Evolutionary conservation across 2,113 vertebrate species (phyloP).

Genomic region (Vicugna pacos): DNA sequence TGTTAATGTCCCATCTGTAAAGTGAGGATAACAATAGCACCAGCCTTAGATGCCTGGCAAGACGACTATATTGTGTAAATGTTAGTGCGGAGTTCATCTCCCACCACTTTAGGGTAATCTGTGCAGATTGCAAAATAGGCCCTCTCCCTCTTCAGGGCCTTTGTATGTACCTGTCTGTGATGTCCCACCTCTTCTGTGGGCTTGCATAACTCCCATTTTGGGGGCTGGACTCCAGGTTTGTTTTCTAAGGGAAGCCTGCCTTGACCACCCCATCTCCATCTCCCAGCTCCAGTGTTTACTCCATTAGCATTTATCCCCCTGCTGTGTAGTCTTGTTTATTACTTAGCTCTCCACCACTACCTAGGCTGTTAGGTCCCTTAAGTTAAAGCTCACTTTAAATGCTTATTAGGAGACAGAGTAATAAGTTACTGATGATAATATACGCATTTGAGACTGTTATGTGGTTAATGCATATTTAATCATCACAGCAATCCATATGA

Average conservation of each 20-base stretch:
- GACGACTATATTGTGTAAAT: not conserved
- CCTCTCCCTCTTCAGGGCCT: not conserved
- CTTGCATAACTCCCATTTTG: not conserved
- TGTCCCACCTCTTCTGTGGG: not conserved
- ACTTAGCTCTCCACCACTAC: not conserved
- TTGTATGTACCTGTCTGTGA: not conserved
- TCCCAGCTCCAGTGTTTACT: not conserved
- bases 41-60: no score
- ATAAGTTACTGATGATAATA: not conserved
- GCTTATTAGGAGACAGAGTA: not conserved
- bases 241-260: not conserved
- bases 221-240: not conserved
- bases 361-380: not conserved
- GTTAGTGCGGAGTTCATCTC: not conserved
- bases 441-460: not conserved
- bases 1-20: not conserved
- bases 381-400: conserved; percentile 3
- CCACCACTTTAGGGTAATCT: not conserved
- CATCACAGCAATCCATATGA: not conserved
- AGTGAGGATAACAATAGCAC: not conserved
- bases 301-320: not conserved
- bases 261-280: not conserved
- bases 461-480: conserved; percentile 15
- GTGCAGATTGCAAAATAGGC: not conserved
- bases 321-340: not conserved